A percentile compares a stretch with the other conserved stretches of the same genome.
Evolutionary conservation across 2,797 vertebrate species (phyloP).

Genomic region (Squalus acanthias): DNA sequence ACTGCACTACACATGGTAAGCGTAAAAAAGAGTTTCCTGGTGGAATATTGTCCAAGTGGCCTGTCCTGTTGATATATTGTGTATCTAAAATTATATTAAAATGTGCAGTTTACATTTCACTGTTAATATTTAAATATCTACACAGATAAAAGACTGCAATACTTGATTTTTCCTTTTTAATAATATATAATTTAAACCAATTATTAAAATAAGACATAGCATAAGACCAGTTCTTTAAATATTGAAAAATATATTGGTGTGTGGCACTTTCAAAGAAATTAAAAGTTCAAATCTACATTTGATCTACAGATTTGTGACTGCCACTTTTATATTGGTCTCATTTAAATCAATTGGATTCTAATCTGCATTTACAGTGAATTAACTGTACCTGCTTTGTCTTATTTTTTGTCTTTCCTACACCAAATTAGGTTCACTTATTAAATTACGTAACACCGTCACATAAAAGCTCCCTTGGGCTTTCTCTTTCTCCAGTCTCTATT

Average conservation of each 20-base stretch:
- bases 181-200: neutral
- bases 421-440: neutral
- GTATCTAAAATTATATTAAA: neutral
- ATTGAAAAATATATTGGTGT: neutral
- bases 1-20: neutral
- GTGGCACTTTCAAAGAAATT: neutral
- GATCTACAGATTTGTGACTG: neutral
- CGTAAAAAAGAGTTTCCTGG: neutral
- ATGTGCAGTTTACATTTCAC: neutral
- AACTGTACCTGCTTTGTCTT: neutral
- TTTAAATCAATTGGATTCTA: constrained; percentile 14
- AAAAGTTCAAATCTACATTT: neutral
- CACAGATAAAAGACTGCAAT: neutral
- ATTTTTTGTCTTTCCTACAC: neutral
- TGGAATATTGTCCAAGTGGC: neutral
- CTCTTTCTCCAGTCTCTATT: neutral
- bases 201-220: neutral
- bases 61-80: neutral
- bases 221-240: neutral
- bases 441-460: neutral
- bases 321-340: neutral
- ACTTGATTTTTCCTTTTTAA: neutral
- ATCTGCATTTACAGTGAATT: neutral
- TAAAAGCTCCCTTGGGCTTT: neutral
- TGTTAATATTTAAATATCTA: neutral